A percentile compares a stretch with the other conserved stretches of the same genome.
Evolutionary conservation across 2,113 vertebrate genomes (phyloP).

Genomic region (Sitta europaea): DNA sequence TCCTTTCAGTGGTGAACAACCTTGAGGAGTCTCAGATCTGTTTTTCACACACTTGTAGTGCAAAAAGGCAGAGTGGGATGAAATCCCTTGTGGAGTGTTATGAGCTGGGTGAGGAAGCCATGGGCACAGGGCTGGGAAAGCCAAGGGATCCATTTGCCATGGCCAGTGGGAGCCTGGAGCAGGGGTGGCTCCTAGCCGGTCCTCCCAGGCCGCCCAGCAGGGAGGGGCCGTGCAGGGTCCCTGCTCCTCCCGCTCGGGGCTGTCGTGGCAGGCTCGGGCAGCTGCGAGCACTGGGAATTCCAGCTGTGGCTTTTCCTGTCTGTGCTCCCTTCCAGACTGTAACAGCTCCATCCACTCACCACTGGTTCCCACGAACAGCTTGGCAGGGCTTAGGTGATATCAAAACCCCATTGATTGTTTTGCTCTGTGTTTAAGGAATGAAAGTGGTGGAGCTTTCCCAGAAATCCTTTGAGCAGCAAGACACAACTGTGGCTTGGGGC

Average conservation of each 20-base stretch:
- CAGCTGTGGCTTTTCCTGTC: background rate
- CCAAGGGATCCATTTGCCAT: rapidly evolving
- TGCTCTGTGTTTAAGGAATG: constrained; percentile 62
- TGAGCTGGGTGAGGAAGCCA: background rate
- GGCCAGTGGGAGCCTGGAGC: background rate
- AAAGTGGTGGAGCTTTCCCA: constrained; percentile 46
- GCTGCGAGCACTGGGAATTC: background rate
- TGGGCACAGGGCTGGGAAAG: background rate
- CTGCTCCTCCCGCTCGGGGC: rapidly evolving
- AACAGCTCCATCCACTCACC: background rate
- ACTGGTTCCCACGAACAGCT: background rate
- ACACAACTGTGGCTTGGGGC: background rate
- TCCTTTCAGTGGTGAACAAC: constrained; percentile 51
- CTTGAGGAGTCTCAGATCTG: constrained; percentile 47
- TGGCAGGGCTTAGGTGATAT: constrained; percentile 15
- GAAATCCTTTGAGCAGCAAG: constrained; percentile 50
- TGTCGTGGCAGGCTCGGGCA: rapidly evolving
- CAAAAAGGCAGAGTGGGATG: constrained; percentile 37
- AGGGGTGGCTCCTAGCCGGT: rapidly evolving
- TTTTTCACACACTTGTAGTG: constrained; percentile 54
- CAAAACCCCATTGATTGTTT: constrained; percentile 65
- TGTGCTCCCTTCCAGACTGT: background rate
- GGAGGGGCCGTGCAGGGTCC: background rate
- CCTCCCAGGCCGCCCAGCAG: background rate
- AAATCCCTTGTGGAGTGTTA: background rate